A percentile compares a stretch with the other conserved stretches of the same genome.
Evolutionary conservation across 2,888 invertebrate species (phyloP).

Genomic region (Thereva nobilitata): DNA sequence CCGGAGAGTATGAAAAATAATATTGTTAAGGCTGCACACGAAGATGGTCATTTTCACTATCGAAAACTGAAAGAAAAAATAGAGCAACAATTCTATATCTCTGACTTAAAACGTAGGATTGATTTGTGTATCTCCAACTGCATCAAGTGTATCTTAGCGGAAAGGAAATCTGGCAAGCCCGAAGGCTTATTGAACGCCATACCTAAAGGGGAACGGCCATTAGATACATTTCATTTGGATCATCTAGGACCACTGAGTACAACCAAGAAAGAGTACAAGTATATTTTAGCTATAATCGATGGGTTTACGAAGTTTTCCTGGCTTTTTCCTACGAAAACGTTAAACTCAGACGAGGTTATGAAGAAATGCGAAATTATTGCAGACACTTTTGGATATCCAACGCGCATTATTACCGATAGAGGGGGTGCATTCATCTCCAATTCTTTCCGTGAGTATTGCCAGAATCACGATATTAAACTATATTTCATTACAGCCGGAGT

Average conservation of each 20-base stretch:
- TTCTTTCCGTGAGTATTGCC: slow-evolving; percentile 26
- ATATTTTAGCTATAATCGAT: neutral
- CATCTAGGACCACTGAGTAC: neutral
- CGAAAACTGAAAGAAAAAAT: slow-evolving; percentile 31
- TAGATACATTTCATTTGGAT: neutral
- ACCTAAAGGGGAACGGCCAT: slow-evolving; percentile 47
- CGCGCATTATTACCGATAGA: slow-evolving; percentile 38
- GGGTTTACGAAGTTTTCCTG: slow-evolving; percentile 47
- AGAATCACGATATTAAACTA: slow-evolving; percentile 5
- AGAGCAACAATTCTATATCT: slow-evolving; percentile 7
- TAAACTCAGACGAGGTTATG: slow-evolving; percentile 39
- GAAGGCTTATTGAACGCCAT: slow-evolving; percentile 49
- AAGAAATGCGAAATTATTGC: slow-evolving; percentile 29
- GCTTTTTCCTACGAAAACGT: slow-evolving; percentile 43
- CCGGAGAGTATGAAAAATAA: slow-evolving; percentile 17
- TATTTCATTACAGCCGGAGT: slow-evolving; percentile 41
- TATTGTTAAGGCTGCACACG: slow-evolving; percentile 35
- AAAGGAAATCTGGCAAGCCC: slow-evolving; percentile 49
- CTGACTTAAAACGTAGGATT: slow-evolving; percentile 21
- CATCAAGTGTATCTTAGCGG: slow-evolving; percentile 37
- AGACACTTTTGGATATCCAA: slow-evolving; percentile 35
- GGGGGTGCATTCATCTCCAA: slow-evolving; percentile 42
- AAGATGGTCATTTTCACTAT: slow-evolving; percentile 41
- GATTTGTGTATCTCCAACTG: no score
- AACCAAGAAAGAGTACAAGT: neutral